These are phyloP conservation scores for Clepsis dumicolana DNA, from an alignment of 2,888 invertebrate genomes.

Conservation along the genomic window DNA sequence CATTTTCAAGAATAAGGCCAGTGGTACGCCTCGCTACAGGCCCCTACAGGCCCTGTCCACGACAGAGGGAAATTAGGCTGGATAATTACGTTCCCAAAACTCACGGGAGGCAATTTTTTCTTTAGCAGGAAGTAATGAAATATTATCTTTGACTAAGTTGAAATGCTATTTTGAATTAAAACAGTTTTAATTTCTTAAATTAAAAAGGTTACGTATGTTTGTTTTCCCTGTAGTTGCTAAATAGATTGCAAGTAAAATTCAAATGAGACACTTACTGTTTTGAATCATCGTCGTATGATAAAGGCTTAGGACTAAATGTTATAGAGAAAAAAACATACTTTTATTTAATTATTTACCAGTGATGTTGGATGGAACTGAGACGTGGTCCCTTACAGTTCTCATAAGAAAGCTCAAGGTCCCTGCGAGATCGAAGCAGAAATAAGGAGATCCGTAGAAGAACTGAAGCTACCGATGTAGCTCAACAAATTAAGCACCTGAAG, in stretches of 20 bases:
- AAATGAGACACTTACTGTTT: too few relatives aligned
- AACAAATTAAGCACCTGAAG: too few relatives aligned
- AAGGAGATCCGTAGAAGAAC: too few relatives aligned
- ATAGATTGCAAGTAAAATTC: background rate
- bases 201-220: background rate
- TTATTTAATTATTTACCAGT: too few relatives aligned
- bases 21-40: constrained; percentile 46
- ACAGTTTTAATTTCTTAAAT: background rate
- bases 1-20: constrained; percentile 32
- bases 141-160: constrained; percentile 1
- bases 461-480: too few relatives aligned
- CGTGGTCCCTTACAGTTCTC: too few relatives aligned
- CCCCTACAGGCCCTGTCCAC: constrained; percentile 46
- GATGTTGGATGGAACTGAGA: too few relatives aligned
- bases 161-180: constrained; percentile 7
- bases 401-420: too few relatives aligned
- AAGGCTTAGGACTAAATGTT: background rate
- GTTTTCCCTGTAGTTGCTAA: background rate
- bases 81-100: constrained; percentile 55
- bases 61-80: constrained; percentile 57
- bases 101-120: constrained; percentile 46
- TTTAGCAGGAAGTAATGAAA: constrained; percentile 53
- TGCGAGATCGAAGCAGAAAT: too few relatives aligned
- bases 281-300: too few relatives aligned
- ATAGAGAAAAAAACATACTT: too few relatives aligned